A percentile compares a stretch with the other conserved stretches of the same genome.
Conservation (phyloP, 2,113 vertebrate species). For the Colaptes auratus region DNA sequence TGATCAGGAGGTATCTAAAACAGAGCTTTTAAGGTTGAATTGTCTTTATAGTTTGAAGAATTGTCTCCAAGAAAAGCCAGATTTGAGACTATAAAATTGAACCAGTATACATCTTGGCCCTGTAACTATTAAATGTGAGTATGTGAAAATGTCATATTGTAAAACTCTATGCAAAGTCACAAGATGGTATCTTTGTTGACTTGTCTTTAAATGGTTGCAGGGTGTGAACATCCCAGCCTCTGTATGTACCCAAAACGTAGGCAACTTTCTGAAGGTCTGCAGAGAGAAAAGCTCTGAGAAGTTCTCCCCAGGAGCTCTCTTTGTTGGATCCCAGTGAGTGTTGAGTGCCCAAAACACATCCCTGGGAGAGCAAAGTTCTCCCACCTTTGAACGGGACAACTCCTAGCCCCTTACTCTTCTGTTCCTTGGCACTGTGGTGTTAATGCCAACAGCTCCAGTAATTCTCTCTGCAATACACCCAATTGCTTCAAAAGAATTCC, state of each 20-base stretch:
- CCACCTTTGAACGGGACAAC: not conserved
- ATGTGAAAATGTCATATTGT: not conserved
- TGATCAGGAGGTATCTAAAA: not conserved
- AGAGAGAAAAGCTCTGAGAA: not conserved
- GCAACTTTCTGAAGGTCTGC: not conserved
- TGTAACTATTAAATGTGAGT: not conserved
- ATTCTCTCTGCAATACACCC: not conserved
- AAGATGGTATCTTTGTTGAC: not conserved
- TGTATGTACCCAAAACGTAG: not conserved
- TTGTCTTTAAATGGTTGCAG: not conserved
- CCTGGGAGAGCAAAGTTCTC: not conserved
- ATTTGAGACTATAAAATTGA: not conserved
- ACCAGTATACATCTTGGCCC: not conserved
- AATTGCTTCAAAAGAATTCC: not conserved
- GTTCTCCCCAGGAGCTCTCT: not conserved
- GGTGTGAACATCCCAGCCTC: not conserved
- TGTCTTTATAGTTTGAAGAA: not conserved
- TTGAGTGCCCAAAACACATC: not conserved
- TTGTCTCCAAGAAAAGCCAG: not conserved
- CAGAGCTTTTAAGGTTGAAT: not conserved
- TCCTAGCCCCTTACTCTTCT: not conserved
- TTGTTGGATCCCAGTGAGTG: accelerated
- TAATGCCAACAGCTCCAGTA: not conserved
- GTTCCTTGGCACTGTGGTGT: not conserved
- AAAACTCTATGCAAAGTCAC: not conserved